phyloP scores from a whole-genome alignment of 2,113 vertebrate genomes.

The Pseudorectes ferrugineus region DNA sequence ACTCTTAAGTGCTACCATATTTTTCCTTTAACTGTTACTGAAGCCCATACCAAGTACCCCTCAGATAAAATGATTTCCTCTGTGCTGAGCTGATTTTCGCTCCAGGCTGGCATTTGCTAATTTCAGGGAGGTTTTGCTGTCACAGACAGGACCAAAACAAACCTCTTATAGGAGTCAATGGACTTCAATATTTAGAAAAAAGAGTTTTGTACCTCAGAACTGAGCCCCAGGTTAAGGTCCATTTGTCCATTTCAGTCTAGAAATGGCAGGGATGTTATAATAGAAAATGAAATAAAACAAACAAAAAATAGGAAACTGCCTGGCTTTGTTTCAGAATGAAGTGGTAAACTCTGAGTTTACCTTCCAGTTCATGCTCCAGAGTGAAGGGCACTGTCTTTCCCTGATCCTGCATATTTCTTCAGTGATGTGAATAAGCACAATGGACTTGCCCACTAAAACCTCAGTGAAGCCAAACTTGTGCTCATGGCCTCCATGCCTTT shows the following conservation, averaged over 20 bases:
- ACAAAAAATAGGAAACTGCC: background rate
- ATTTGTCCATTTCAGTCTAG: background rate
- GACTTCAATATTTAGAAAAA: background rate
- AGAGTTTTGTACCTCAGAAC: background rate
- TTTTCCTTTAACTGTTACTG: background rate
- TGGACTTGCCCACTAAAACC: background rate
- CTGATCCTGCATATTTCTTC: background rate
- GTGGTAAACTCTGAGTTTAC: background rate
- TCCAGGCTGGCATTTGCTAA: background rate
- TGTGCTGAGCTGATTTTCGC: background rate
- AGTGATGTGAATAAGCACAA: background rate
- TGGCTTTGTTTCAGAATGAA: background rate
- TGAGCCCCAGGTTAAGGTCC: background rate
- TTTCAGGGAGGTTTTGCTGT: background rate
- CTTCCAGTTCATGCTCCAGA: background rate
- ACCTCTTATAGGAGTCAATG: background rate
- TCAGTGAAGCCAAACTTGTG: background rate
- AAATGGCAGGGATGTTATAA: background rate
- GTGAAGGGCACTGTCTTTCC: background rate
- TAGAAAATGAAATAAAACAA: background rate
- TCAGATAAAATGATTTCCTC: constrained; percentile 13
- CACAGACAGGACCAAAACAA: background rate
- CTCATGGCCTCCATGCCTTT: background rate
- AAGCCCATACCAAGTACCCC: background rate
- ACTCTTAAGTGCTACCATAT: constrained; percentile 36